Conservation (phyloP, 1,140 invertebrate genomes). For the Planococcus citri region DNA sequence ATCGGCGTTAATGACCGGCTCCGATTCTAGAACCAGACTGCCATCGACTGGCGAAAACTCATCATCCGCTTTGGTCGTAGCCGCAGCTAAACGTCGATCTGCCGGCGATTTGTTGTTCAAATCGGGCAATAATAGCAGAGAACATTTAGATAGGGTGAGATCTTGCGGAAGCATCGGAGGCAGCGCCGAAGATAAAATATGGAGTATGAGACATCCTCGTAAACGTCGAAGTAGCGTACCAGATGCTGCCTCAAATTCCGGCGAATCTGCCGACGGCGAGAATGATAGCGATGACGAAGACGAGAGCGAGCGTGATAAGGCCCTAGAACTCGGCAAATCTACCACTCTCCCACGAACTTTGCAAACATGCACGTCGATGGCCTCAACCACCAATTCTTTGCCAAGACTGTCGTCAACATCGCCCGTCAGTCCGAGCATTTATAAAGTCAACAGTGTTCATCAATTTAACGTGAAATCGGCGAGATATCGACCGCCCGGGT, state of each 20-base stretch:
- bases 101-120: constrained; percentile 65
- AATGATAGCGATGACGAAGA: constrained; percentile 45
- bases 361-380: constrained; percentile 36
- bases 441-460: constrained; percentile 53
- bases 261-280: constrained; percentile 45
- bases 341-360: constrained; percentile 52
- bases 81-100: constrained; percentile 58
- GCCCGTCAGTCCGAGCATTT: constrained; percentile 41
- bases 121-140: constrained; percentile 52
- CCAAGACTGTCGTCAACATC: constrained; percentile 44
- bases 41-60: constrained; percentile 49
- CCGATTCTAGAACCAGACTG: constrained; percentile 58
- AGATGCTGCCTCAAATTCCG: constrained; percentile 50
- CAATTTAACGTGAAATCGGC: constrained; percentile 65
- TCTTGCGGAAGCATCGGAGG: constrained; percentile 69
- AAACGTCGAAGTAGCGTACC: constrained; percentile 52
- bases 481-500: constrained; percentile 69
- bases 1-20: constrained; percentile 64
- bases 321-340: constrained; percentile 30
- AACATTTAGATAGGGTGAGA: constrained; percentile 57
- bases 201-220: constrained; percentile 38
- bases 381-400: constrained; percentile 52
- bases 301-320: constrained; percentile 21
- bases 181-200: constrained; percentile 44
- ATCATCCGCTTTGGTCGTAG: constrained; percentile 47